Evolutionary conservation across 53 echinoderm and acorn worm genomes (phyloP).

Genomic region (Glandiceps talaboti): DNA sequence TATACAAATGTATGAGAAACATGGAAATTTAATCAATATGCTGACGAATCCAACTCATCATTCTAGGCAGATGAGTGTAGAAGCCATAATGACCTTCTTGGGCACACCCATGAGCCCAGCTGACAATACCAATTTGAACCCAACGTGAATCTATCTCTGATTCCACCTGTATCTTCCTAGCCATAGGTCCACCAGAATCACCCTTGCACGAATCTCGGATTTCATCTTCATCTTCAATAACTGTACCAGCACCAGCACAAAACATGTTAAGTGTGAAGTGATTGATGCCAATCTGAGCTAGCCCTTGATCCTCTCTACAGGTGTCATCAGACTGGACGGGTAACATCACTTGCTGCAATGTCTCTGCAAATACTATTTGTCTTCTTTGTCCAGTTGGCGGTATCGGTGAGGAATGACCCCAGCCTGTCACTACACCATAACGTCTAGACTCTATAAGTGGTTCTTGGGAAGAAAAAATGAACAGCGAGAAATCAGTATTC

Average conservation of each 20-base stretch:
- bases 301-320: slow-evolving; percentile 48
- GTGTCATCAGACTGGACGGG: slow-evolving; percentile 56
- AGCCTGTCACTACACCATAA: slow-evolving; percentile 77
- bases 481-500: no score
- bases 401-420: slow-evolving; percentile 91
- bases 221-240: neutral
- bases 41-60: slow-evolving; percentile 57
- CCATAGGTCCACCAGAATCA: neutral
- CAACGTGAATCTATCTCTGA: slow-evolving; percentile 19
- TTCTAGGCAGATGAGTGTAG: slow-evolving; percentile 78
- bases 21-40: neutral
- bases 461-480: no score
- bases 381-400: slow-evolving; percentile 52
- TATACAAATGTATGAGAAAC: no score
- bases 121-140: slow-evolving; percentile 96
- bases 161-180: neutral
- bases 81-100: slow-evolving; percentile 86
- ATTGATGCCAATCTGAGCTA: slow-evolving; percentile 40
- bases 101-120: slow-evolving; percentile 94
- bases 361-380: slow-evolving; percentile 47
- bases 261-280: slow-evolving; percentile 66
- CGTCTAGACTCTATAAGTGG: slow-evolving; percentile 11
- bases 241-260: slow-evolving; percentile 55
- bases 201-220: neutral
- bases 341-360: slow-evolving; percentile 66